A percentile compares a stretch with the other conserved stretches of the same genome.
Evolutionary conservation across 2,113 vertebrate species (phyloP).

Genomic region (Caranx ignobilis): DNA sequence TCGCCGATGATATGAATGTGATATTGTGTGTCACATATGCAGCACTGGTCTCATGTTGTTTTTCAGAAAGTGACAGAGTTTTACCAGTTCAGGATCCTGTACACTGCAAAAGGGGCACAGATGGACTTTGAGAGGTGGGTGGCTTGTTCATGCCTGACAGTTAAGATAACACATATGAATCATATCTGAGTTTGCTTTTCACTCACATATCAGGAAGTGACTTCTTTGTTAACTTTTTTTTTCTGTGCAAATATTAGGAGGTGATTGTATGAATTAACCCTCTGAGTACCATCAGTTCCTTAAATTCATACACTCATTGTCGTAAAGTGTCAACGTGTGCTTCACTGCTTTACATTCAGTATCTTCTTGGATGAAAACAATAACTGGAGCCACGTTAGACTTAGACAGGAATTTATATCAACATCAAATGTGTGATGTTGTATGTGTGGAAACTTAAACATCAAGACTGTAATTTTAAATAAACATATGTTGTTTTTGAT

Average conservation of each 20-base stretch:
- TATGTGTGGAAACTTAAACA: too few species aligned
- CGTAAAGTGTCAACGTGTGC: too few species aligned
- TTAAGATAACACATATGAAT: background rate
- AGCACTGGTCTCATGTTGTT: background rate
- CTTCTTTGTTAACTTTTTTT: background rate
- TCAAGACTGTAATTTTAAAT: too few species aligned
- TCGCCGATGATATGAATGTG: background rate
- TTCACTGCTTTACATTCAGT: too few species aligned
- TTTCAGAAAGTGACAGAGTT: constrained; percentile 93
- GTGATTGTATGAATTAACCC: background rate
- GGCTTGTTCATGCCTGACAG: background rate
- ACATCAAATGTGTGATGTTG: too few species aligned
- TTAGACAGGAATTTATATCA: background rate
- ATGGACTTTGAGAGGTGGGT: constrained; percentile 91
- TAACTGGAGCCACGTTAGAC: too few species aligned
- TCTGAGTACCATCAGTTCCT: background rate
- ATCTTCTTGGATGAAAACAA: too few species aligned
- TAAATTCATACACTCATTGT: background rate
- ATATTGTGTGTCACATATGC: background rate
- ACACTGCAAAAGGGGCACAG: constrained; percentile 85
- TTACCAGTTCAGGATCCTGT: constrained; percentile 96
- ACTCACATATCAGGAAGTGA: background rate
- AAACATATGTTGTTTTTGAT: too few species aligned
- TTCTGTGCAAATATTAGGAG: background rate
- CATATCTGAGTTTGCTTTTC: background rate